Evolutionary conservation across 2,888 invertebrate genomes (phyloP).

Genomic region (Chromoteleia sp.): DNA sequence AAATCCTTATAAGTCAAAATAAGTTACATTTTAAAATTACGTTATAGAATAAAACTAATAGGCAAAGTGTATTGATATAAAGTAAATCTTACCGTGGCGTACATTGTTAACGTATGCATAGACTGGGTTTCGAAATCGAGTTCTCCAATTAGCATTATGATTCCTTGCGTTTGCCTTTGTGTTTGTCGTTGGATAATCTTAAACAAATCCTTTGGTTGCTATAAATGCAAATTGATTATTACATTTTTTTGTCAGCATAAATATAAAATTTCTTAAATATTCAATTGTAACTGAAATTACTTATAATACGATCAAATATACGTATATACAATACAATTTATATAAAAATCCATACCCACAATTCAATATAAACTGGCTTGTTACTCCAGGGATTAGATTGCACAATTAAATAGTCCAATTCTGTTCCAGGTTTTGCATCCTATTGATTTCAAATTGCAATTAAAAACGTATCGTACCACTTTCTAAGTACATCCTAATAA

Average conservation of each 20-base stretch:
- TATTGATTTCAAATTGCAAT: conserved; percentile 81
- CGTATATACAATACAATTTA: neutral
- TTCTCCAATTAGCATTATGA: conserved; percentile 90
- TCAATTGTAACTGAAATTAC: conserved; percentile 1
- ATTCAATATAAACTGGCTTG: conserved; percentile 92
- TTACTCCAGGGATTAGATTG: conserved; percentile 91
- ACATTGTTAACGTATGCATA: conserved; percentile 93
- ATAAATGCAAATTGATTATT: conserved; percentile 45
- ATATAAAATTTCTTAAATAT: too few relatives aligned
- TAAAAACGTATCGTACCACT: conserved; percentile 13
- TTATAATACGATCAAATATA: neutral
- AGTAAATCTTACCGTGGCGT: conserved; percentile 91
- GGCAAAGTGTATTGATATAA: neutral
- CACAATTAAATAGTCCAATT: conserved; percentile 92
- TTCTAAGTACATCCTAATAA: neutral
- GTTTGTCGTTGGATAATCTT: conserved; percentile 92
- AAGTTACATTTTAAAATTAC: too few relatives aligned
- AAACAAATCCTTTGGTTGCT: conserved; percentile 87
- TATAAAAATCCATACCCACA: conserved; percentile 88
- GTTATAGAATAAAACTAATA: too few relatives aligned
- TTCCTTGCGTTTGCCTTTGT: conserved; percentile 91
- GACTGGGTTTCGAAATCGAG: conserved; percentile 96
- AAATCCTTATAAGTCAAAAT: too few relatives aligned
- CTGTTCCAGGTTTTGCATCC: conserved; percentile 91
- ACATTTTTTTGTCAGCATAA: too few relatives aligned